Conservation (phyloP, 2,113 vertebrate species). For the Cynopterus brachyotis region DNA sequence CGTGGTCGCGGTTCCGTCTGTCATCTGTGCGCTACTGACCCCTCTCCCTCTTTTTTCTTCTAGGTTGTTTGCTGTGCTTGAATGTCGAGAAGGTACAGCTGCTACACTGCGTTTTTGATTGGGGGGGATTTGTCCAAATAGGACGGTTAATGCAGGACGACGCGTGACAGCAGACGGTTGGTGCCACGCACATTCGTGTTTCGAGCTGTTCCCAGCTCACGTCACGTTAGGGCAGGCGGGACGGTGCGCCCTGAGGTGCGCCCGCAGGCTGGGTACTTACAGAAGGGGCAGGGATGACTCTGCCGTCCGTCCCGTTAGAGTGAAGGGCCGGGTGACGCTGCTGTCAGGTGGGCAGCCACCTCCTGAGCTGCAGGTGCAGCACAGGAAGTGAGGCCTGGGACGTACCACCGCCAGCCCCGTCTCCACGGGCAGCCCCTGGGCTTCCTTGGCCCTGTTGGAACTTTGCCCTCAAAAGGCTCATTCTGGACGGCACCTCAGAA, state of each 20-base stretch:
- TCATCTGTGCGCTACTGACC: background rate
- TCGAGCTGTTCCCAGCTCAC: background rate
- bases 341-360: fast-evolving
- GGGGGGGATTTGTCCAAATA: background rate
- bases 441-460: background rate
- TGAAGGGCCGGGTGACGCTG: background rate
- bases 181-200: background rate
- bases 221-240: background rate
- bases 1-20: background rate
- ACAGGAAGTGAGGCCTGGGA: background rate
- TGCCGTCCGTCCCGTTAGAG: background rate
- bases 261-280: background rate
- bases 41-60: background rate
- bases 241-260: background rate
- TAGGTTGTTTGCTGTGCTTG: background rate
- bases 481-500: background rate
- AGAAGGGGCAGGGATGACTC: background rate
- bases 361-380: background rate
- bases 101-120: background rate
- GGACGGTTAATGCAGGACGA: background rate
- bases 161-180: background rate
- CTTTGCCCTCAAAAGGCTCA: background rate
- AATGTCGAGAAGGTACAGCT: background rate
- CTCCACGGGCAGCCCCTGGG: background rate
- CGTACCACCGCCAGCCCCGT: background rate